Percentiles rank a stretch among this genome's conserved stretches.
Conservation (phyloP, 1,140 invertebrate genomes). For the Drosophila suzukii region DNA sequence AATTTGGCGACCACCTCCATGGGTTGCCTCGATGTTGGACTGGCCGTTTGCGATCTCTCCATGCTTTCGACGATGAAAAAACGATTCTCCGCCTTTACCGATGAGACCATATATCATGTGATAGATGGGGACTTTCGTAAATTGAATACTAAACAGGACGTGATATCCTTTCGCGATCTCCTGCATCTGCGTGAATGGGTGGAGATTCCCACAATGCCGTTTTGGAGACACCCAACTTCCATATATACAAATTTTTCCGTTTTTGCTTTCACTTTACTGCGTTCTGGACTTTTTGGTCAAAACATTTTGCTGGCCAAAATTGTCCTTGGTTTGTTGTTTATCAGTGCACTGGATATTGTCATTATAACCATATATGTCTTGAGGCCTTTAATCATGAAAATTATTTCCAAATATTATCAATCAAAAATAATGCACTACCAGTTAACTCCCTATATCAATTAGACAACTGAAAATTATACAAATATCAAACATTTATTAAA, state of each 20-base stretch:
- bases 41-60: conserved; percentile 12
- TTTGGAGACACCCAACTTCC: conserved; percentile 20
- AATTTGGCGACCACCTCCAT: neutral
- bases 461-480: too few species aligned
- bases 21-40: neutral
- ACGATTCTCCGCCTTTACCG: neutral
- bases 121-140: conserved; percentile 10
- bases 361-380: neutral
- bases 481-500: too few species aligned
- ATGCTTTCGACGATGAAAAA: neutral
- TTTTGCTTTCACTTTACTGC: neutral
- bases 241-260: neutral
- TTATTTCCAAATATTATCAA: too few species aligned
- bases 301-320: neutral
- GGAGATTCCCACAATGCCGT: neutral
- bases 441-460: too few species aligned
- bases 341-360: too few species aligned
- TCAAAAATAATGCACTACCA: too few species aligned
- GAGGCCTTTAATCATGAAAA: too few species aligned
- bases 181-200: neutral
- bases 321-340: neutral
- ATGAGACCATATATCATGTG: conserved; percentile 16
- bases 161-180: neutral
- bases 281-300: neutral
- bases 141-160: neutral